A percentile compares a stretch with the other conserved stretches of the same genome.
Evolutionary conservation across 2,113 vertebrate species (phyloP).

Genomic region (Cebidichthys violaceus): DNA sequence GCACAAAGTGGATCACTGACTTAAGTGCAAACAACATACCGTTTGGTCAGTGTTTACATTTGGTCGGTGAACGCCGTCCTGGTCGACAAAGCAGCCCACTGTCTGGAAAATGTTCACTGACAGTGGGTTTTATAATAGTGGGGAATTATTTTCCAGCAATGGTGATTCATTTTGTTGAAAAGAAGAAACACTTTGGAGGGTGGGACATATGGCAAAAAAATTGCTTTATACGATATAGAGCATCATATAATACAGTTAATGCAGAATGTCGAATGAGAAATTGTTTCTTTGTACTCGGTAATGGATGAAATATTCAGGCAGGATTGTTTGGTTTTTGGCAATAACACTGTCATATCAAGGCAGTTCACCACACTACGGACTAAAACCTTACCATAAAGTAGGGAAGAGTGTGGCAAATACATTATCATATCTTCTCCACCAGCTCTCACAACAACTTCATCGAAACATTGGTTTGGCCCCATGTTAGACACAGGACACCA

Average conservation of each 20-base stretch:
- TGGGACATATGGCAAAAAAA: not conserved
- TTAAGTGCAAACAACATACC: constrained; percentile 11
- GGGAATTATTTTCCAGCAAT: not conserved
- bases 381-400: not conserved
- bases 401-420: not conserved
- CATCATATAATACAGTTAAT: not conserved
- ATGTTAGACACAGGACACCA: not conserved
- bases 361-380: not conserved
- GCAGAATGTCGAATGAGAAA: not conserved
- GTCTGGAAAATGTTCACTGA: not conserved
- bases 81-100: constrained; percentile 1
- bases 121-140: not conserved
- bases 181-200: not conserved
- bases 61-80: not conserved
- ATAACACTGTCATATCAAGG: not conserved
- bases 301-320: not conserved
- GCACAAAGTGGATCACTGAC: not conserved
- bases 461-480: constrained; percentile 18
- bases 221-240: too few species aligned
- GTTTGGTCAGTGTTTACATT: not conserved
- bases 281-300: not conserved
- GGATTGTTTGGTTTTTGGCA: not conserved
- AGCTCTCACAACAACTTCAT: constrained; percentile 19
- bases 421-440: not conserved
- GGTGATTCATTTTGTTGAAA: not conserved